Base-by-base conservation (phyloP, 2,888 invertebrate genomes). In the Tenthredo amoena region DNA sequence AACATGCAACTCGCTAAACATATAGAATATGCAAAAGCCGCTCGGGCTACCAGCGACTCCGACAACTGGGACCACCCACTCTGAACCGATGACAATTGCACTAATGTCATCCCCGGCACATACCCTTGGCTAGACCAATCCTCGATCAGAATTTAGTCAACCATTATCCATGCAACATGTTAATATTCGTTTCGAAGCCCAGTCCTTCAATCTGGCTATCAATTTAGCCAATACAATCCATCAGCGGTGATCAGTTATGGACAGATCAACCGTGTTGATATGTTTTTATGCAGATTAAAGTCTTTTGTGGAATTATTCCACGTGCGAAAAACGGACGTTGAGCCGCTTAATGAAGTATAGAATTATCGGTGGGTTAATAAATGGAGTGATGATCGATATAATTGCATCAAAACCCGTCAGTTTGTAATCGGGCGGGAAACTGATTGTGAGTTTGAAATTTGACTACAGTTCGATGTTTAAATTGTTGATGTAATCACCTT, bases 1-100 rank as follows among this genome's bases (percentile, higher is more conserved):
- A 84, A 86, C 81, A 86, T 85, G 85, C 86, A 86, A n/a, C 71
- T 9, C 43, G 37, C 26, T 55, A 50, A 77, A 40, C n/a, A 50
- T 37, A 77, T 86, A 74, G 81, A 86, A 86, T 86, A 84, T 86
- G 86, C 84, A 86, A 84, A 85, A 26, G 50, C 34, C 85, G 55
- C 58, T 62, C 6, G 26, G 26, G 26, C 26, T 26, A 26, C 26
- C 26, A 26, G 26, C 26, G 10, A 4, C 37, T 43, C 18, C 47
- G 47, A 47, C 47, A 47, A 47, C 47, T 47, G 83, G n/a, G 43
- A 9, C 31, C 31, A 21, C 21, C 81, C 58, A 62, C 34, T 55
- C 31, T n/a, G 18, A 5, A 74, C 50, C 21, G 43, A 43, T 21
- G 40, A 50, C 37, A 21, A 34, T 77, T 77, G 15, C 77, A 34